Percentiles rank a stretch among this genome's conserved stretches.
Conservation (phyloP, 2,888 invertebrate genomes). For the Galeopsomyia nigrocyanea region DNA sequence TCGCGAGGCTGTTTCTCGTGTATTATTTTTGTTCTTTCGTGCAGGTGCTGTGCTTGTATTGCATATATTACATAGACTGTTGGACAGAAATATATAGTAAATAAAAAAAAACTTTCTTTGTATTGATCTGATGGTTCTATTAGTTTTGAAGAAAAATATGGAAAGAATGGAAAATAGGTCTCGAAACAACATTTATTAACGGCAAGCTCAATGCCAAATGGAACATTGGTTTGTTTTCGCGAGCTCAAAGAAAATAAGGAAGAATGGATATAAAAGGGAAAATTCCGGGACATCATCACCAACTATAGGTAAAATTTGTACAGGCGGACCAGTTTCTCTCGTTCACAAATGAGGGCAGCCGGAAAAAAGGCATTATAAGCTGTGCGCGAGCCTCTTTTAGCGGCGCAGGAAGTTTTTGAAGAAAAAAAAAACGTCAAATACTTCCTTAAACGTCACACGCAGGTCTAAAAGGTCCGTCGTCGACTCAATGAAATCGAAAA, state of each 20-base stretch:
- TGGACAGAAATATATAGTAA: too few species aligned
- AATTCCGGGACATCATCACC: not conserved
- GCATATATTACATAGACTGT: too few species aligned
- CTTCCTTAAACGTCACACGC: conserved; percentile 44
- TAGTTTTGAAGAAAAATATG: too few species aligned
- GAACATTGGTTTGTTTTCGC: too few species aligned
- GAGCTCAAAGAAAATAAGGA: not conserved
- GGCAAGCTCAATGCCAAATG: too few species aligned
- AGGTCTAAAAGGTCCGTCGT: not conserved
- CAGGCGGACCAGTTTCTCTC: not conserved
- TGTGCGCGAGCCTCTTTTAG: conserved; percentile 3
- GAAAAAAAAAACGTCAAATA: conserved; percentile 46
- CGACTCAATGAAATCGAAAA: conserved; percentile 53
- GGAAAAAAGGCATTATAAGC: conserved; percentile 20
- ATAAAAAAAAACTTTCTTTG: too few species aligned
- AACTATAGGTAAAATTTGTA: conserved; percentile 13
- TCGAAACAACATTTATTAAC: too few species aligned
- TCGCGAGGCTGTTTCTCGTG: not conserved
- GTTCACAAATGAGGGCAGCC: conserved; percentile 21
- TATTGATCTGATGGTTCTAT: too few species aligned
- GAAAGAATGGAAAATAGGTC: too few species aligned
- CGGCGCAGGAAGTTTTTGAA: conserved; percentile 32
- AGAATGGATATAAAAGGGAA: conserved; percentile 16
- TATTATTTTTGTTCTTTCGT: conserved; percentile 9
- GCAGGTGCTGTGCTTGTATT: not conserved